Base-by-base conservation (phyloP, 1,140 invertebrate species). In the Calephelis nemesis region DNA sequence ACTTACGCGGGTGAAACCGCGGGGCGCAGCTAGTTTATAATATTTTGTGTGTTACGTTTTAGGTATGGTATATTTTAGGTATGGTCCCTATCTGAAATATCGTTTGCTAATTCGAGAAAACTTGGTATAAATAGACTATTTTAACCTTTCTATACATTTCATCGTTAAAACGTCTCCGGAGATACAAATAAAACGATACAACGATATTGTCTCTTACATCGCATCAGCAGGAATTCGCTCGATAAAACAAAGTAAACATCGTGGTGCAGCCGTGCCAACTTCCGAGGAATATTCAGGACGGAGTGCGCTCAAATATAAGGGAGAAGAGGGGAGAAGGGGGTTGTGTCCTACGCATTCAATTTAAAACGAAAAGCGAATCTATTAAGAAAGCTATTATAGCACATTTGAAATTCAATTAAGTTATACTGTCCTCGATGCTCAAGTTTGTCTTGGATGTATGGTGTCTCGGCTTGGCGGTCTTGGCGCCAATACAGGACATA, bases 231-330 rank as follows among this genome's bases (percentile, higher is more conserved):
- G 15, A 54, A 30, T 54, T 68, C 47, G 47, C 54, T 68, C 66
- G 63, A 74, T 74, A 68, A 71, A 74, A 74, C 64, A 70, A 71
- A 74, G 67, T 54, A 67, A 70, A 68, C 68, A 68, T 70, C 64
- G 69, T 66, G 49, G 47, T 47, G 52, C 52, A 54, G 54, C 47
- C 68, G 65, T 74, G 72, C 66, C 69, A 74, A 73, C 65, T 65
- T 67, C 52, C 58, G 47, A 54, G 19, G 52, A 54, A 54, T 54
- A 54, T 54, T 54, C 52, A 19, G 13, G 52, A 19, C 52, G 52
- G 52, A 54, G 52, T 54, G 52, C 50, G 13, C 52, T 54, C 52
- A 19, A 19, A 54, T 54, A 54, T 39, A 54, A 54, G 52, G 52
- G 52, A 54, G 52, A 19, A 19, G 15, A 19, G 15, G 15, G 15